Evolutionary conservation across 2,113 vertebrate genomes (phyloP).

Genomic region (Halcyon senegalensis): DNA sequence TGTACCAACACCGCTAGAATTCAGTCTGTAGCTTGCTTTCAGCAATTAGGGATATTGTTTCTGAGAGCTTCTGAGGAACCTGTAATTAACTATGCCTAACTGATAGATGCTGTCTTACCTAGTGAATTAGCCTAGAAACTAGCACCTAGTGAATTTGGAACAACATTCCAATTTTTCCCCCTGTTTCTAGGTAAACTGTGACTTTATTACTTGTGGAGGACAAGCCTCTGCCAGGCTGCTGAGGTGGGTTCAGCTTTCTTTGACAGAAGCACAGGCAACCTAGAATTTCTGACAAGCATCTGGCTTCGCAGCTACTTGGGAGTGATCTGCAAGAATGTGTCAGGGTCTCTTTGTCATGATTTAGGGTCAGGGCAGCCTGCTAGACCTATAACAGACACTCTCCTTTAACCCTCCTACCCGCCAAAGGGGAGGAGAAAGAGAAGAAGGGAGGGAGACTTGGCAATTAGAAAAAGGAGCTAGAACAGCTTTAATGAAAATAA

Average conservation of each 20-base stretch:
- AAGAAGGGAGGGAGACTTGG: too few species aligned
- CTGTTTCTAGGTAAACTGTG: not conserved
- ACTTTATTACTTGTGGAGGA: not conserved
- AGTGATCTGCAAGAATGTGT: not conserved
- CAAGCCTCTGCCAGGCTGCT: not conserved
- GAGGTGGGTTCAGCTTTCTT: not conserved
- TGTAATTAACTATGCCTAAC: not conserved
- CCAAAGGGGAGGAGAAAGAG: too few species aligned
- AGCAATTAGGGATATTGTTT: not conserved
- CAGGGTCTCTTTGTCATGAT: not conserved
- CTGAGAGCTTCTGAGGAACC: not conserved
- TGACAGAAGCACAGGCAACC: not conserved
- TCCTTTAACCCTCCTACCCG: too few species aligned
- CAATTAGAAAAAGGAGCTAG: too few species aligned
- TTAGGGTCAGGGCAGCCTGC: too few species aligned
- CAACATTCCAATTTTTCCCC: not conserved
- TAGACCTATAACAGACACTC: too few species aligned
- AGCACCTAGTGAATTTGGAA: not conserved
- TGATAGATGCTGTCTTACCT: not conserved
- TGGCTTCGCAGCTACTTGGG: conserved; percentile 3
- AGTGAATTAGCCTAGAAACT: not conserved
- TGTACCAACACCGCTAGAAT: not conserved
- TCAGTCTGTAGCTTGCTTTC: not conserved
- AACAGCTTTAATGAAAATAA: too few species aligned
- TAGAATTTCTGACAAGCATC: not conserved